Conservation (phyloP, 64 coral and sea anemone genomes). For the Astreopora myriophthalma region DNA sequence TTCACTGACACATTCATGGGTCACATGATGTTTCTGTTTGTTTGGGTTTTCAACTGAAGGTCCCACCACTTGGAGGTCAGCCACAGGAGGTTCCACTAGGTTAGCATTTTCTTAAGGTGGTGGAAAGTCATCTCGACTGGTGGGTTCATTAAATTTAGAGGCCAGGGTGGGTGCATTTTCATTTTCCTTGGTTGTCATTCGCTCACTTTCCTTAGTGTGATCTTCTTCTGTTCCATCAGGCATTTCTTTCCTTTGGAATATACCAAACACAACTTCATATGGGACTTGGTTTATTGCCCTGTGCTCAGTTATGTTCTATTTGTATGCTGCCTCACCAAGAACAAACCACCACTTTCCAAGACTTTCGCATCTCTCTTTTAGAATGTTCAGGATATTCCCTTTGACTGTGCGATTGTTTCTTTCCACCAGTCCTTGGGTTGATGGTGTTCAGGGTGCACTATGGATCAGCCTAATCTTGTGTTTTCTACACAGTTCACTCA, state of each 20-base stretch:
- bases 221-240: constrained; percentile 7
- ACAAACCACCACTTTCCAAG: constrained; percentile 2
- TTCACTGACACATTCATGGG: not conserved
- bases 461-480: not conserved
- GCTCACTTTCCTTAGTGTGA: not conserved
- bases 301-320: not conserved
- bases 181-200: not conserved
- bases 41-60: not conserved
- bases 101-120: not conserved
- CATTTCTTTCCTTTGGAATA: not conserved
- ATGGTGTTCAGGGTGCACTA: constrained; percentile 15
- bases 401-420: constrained; percentile 10
- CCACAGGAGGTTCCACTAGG: not conserved
- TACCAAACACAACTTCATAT: constrained; percentile 35
- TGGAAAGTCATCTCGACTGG: not conserved
- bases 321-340: not conserved
- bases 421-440: constrained; percentile 35
- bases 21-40: not conserved
- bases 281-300: not conserved
- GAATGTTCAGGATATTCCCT: not conserved
- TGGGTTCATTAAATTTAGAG: not conserved
- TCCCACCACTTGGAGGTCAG: not conserved
- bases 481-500: not conserved
- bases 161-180: not conserved
- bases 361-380: not conserved